Conservation (phyloP, 1,140 invertebrate species). For the Lepidurus packardi region DNA sequence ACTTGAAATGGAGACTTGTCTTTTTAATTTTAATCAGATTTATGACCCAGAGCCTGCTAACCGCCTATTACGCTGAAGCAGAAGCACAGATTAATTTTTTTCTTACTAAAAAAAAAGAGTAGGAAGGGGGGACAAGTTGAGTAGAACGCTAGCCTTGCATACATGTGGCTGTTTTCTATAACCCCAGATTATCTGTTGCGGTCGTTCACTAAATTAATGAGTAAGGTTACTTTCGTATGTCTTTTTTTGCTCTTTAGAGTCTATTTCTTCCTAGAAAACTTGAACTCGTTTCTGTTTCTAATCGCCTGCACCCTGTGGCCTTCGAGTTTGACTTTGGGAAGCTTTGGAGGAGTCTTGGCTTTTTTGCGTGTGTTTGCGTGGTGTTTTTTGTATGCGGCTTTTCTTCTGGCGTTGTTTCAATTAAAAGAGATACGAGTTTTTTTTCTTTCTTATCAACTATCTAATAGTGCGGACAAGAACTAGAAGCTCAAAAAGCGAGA, state of each 20-base stretch:
- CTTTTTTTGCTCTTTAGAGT: not conserved
- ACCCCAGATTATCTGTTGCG: slow-evolving; percentile 9
- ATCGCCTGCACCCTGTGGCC: not conserved
- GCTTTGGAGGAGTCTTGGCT: too few relatives aligned
- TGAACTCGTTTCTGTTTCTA: not conserved
- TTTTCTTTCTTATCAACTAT: too few relatives aligned
- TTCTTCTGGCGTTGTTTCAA: too few relatives aligned
- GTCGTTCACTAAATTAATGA: slow-evolving; percentile 16
- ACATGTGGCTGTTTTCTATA: not conserved
- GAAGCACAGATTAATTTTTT: not conserved
- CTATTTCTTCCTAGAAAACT: not conserved
- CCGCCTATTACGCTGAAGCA: not conserved
- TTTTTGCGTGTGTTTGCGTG: too few relatives aligned
- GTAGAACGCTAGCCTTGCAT: not conserved
- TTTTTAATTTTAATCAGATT: not conserved
- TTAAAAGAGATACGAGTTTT: too few relatives aligned
- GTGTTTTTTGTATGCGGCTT: too few relatives aligned
- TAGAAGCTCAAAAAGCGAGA: too few relatives aligned
- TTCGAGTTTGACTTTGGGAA: too few relatives aligned
- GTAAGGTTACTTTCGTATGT: not conserved
- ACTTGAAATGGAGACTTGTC: not conserved
- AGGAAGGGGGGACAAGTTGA: too few relatives aligned
- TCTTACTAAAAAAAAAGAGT: not conserved
- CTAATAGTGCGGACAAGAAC: too few relatives aligned
- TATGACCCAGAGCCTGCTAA: not conserved